Conservation (phyloP, 92 coral and sea anemone species). For the Scolanthus callimorphus region DNA sequence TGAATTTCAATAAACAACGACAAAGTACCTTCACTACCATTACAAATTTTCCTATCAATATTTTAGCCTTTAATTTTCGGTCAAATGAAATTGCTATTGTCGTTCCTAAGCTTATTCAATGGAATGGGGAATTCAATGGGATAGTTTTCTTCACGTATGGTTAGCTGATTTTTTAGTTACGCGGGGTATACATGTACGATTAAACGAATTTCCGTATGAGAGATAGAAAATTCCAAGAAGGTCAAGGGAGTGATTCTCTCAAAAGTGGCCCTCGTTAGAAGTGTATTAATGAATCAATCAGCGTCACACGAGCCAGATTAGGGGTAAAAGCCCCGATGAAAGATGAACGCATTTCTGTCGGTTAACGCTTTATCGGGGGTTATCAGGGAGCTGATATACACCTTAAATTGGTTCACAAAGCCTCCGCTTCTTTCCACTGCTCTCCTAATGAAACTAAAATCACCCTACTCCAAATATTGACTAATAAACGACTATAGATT, state of each 20-base stretch:
- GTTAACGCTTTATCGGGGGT: background rate
- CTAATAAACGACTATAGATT: background rate
- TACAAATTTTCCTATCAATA: constrained; percentile 1
- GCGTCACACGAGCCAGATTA: background rate
- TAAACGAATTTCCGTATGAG: too few species aligned
- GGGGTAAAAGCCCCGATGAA: background rate
- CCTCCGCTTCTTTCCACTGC: background rate
- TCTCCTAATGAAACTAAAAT: constrained; percentile 1
- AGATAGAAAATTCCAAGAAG: background rate
- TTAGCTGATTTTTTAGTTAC: too few species aligned
- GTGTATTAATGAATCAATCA: background rate
- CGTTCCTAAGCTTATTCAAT: too few species aligned
- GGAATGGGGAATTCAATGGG: too few species aligned
- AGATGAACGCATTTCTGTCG: background rate
- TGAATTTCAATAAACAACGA: constrained; percentile 20
- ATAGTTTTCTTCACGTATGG: too few species aligned
- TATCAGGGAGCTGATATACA: background rate
- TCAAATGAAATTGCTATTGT: constrained; percentile 31
- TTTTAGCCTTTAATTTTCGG: constrained; percentile 4
- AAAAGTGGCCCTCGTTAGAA: background rate
- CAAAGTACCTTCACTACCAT: constrained; percentile 7
- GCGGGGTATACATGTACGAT: too few species aligned
- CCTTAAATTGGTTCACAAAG: background rate
- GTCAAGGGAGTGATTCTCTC: background rate
- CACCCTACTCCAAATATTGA: background rate